These are phyloP conservation scores for Ceratina australensis DNA, from an alignment of 1,140 invertebrate genomes.

Conservation along the genomic window DNA sequence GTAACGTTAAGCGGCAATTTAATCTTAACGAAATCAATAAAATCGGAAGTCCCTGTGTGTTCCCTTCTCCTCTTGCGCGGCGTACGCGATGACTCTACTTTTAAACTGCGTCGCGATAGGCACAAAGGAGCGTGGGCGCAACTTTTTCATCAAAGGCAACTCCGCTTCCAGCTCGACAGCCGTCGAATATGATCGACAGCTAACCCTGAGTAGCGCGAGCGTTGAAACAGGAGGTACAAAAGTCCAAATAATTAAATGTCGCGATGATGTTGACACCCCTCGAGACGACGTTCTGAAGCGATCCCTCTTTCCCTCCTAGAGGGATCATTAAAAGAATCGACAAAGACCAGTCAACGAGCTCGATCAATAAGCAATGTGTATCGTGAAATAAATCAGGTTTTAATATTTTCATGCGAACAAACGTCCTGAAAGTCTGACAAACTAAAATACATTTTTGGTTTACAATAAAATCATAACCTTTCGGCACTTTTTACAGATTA, in stretches of 20 bases:
- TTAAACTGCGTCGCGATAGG: neutral
- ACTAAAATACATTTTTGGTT: no score
- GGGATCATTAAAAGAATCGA: conserved; percentile 43
- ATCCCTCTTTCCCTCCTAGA: neutral
- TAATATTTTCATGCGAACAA: no score
- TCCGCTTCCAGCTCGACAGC: conserved; percentile 4
- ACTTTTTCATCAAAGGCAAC: conserved; percentile 15
- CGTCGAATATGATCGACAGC: conserved; percentile 23
- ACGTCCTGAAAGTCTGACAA: no score
- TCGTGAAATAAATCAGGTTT: conserved; percentile 10
- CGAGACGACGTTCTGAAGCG: conserved; percentile 30
- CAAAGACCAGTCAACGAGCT: conserved; percentile 38
- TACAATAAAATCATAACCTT: no score
- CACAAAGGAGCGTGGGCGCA: neutral
- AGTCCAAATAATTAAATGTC: conserved; percentile 48
- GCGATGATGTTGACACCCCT: conserved; percentile 29
- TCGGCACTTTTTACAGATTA: no score
- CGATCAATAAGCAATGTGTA: conserved; percentile 24
- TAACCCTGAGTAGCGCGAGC: neutral
- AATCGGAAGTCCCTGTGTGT: neutral
- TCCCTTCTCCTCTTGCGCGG: neutral
- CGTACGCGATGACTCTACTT: neutral
- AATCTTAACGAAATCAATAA: conserved; percentile 15
- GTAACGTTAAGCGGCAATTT: neutral
- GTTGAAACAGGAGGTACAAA: conserved; percentile 8